A percentile compares a stretch with the other conserved stretches of the same genome.
Evolutionary conservation across 2,888 invertebrate genomes (phyloP).

Genomic region (Troilus luridus): DNA sequence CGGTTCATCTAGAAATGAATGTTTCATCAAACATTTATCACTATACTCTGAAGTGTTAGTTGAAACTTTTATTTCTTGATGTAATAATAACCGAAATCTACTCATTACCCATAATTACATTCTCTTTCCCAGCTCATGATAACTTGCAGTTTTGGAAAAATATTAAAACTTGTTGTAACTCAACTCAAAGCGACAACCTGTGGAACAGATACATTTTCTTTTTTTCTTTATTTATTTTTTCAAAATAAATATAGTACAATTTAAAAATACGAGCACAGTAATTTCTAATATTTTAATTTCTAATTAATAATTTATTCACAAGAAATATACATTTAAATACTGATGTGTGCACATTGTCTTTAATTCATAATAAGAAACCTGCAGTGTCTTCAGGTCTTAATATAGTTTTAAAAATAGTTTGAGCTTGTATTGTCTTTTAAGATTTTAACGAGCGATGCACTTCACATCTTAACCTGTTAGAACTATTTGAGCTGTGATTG

Average conservation of each 20-base stretch:
- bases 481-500: slow-evolving; percentile 45
- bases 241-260: background rate
- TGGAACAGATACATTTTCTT: too few relatives aligned
- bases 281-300: background rate
- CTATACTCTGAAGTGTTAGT: too few relatives aligned
- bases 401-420: background rate
- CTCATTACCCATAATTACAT: too few relatives aligned
- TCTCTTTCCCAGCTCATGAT: too few relatives aligned
- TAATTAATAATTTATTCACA: slow-evolving; percentile 10
- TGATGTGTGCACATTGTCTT: slow-evolving; percentile 5
- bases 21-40: too few relatives aligned
- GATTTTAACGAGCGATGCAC: background rate
- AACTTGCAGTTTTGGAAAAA: too few relatives aligned
- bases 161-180: too few relatives aligned
- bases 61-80: too few relatives aligned
- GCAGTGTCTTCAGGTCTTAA: background rate
- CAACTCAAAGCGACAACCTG: too few relatives aligned
- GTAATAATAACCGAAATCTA: too few relatives aligned
- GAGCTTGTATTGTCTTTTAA: slow-evolving; percentile 1
- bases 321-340: slow-evolving; percentile 20
- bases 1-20: too few relatives aligned
- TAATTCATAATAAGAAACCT: background rate
- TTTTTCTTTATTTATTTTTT: background rate
- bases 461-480: background rate
- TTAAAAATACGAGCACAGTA: background rate